phyloP scores from a whole-genome alignment of 1,140 invertebrate species.

The Mycetomoellerius zeteki region DNA sequence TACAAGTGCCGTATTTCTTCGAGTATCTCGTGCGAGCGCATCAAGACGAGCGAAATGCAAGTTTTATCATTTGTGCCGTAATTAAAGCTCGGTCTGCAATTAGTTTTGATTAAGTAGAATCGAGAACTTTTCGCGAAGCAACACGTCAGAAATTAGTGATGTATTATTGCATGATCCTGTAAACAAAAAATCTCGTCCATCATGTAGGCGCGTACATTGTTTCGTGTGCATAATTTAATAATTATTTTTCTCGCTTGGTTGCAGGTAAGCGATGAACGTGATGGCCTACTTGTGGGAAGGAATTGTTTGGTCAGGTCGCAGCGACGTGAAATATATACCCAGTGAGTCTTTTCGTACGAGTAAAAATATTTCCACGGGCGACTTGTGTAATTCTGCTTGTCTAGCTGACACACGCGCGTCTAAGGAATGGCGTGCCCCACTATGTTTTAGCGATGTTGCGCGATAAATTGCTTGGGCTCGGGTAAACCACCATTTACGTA shows the following conservation, averaged over 20 bases:
- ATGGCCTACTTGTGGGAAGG: conserved; percentile 42
- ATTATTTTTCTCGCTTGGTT: conserved; percentile 45
- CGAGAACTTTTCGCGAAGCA: background rate
- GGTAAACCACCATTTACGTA: conserved; percentile 48
- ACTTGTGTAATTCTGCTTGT: conserved; percentile 30
- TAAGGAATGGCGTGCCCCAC: conserved; percentile 28
- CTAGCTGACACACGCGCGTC: conserved; percentile 11
- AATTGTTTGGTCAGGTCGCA: conserved; percentile 16
- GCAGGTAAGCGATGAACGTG: conserved; percentile 61
- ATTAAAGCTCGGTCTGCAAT: conserved; percentile 76
- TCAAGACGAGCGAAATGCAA: conserved; percentile 62
- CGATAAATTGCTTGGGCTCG: conserved; percentile 34
- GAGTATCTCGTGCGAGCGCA: conserved; percentile 73
- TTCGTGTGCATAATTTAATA: conserved; percentile 57
- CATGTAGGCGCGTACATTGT: background rate
- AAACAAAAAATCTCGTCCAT: conserved; percentile 12
- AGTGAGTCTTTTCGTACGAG: conserved; percentile 9
- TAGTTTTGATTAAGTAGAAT: conserved; percentile 68
- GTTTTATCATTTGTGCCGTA: conserved; percentile 81
- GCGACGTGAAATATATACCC: conserved; percentile 6
- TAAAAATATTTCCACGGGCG: conserved; percentile 38
- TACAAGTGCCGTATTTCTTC: conserved; percentile 65
- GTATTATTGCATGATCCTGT: conserved; percentile 7
- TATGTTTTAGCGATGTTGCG: background rate
- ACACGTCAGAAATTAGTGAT: background rate